Conservation (phyloP, 30 jellyfish, hydroid and myxozoan species). For the Phacellophora camtschatica region DNA sequence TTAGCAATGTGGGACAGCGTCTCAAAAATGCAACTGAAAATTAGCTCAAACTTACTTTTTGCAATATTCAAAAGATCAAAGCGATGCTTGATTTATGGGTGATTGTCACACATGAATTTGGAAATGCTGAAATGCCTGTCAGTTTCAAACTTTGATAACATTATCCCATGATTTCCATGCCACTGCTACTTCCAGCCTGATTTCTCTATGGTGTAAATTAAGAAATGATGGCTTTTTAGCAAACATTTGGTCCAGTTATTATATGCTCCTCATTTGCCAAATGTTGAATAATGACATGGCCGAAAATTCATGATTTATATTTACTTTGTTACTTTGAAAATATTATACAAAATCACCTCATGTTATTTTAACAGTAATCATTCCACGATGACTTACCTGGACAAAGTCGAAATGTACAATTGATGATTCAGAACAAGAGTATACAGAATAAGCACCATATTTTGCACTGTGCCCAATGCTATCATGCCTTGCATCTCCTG, state of each 20-base stretch:
- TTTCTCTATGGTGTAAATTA: not conserved
- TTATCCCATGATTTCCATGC: constrained; percentile 7
- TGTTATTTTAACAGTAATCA: not conserved
- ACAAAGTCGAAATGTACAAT: constrained; percentile 25
- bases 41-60: not conserved
- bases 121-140: constrained; percentile 9
- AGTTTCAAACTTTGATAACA: not conserved
- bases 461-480: constrained; percentile 72
- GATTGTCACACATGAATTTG: constrained; percentile 4
- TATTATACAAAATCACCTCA: too few species aligned
- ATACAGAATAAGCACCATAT: constrained; percentile 37
- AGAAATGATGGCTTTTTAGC: not conserved
- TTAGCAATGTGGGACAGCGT: not conserved
- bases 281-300: too few species aligned
- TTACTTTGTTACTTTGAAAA: too few species aligned
- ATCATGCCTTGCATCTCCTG: constrained; percentile 63
- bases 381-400: constrained; percentile 21
- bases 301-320: too few species aligned
- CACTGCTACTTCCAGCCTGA: constrained; percentile 36
- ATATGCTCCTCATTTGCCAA: too few species aligned
- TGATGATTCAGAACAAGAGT: constrained; percentile 3
- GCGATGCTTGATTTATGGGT: not conserved
- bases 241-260: too few species aligned
- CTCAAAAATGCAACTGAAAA: not conserved
- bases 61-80: constrained; percentile 33